Evolutionary conservation across 2,888 invertebrate species (phyloP), one percentile per base, ranked within the genome.

Genomic region (Asteroscopus sphinx): DNA sequence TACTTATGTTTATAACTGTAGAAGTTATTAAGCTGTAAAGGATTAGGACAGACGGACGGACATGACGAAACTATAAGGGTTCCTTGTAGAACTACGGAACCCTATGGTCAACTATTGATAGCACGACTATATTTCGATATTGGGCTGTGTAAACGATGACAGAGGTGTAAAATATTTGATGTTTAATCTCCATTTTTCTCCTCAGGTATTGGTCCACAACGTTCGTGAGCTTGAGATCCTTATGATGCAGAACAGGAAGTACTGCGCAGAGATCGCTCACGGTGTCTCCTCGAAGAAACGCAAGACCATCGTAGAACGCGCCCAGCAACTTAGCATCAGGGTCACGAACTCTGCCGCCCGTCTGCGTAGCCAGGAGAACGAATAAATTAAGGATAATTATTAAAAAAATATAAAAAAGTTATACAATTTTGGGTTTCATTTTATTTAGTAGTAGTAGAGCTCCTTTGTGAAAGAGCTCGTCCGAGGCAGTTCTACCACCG

Each of bases 221-320:
- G 91, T 95, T 16, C 93, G 98, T 95, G 99, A 99, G 94, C 94
- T 99, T 74, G 99, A 99, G 92, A 98, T 99, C 81, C 95, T 99
- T 47, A 96, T 99, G 96, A 99, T 99, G 99, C 99, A 99, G 90
- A 99, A 99, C 94, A 96, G 99, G 78, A 97, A 98, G 77, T 99
- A 97, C 94, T 98, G 99, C 89, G 99, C 98, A 17, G 99, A 99
- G 95, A 99, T 99, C 76, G 99, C 99, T 1, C 99, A 99, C 89
- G 98, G 96, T 17, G 99, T 99, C 0, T 99, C 99, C 65, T 98
- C 99, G n/a, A 99, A 98, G 95, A 99, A 99, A 87, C 96, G 99
- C 72, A 99, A 99, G 95, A 95, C 95, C 3, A 99, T 99, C 76
- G 99, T 99, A 8, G 99, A 99, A 92, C 96, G 99, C 67, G 99